Conservation (phyloP, 2,113 vertebrate species). For the Notiomystis cincta region DNA sequence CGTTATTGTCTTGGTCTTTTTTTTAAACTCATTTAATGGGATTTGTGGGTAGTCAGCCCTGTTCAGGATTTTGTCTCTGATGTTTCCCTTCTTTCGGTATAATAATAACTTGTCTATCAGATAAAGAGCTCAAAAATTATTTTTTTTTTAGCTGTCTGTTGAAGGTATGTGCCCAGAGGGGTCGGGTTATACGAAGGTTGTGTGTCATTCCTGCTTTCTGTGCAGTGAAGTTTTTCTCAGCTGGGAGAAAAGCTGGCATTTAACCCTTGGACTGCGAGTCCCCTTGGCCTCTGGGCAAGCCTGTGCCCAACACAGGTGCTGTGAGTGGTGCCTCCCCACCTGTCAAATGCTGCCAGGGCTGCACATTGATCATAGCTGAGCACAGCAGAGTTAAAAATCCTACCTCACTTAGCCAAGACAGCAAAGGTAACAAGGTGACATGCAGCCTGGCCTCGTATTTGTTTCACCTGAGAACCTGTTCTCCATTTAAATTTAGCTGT, state of each 20-base stretch:
- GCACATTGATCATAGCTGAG: not conserved
- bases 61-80: not conserved
- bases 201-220: not conserved
- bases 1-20: constrained; percentile 2
- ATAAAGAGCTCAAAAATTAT: not conserved
- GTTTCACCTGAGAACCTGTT: constrained; percentile 58
- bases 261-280: not conserved
- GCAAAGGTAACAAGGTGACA: not conserved
- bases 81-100: not conserved
- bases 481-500: constrained; percentile 54
- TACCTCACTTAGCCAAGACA: not conserved
- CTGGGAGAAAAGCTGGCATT: not conserved
- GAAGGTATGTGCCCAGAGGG: constrained; percentile 41
- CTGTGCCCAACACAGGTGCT: not conserved
- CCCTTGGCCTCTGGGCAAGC: not conserved
- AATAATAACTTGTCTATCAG: constrained; percentile 36
- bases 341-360: not conserved
- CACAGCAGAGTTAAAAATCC: not conserved
- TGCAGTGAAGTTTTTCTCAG: not conserved
- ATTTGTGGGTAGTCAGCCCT: not conserved
- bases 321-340: not conserved
- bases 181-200: not conserved
- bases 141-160: not conserved
- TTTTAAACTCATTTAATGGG: not conserved
- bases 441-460: constrained; percentile 16